These are phyloP conservation scores for Drosophila arawakana DNA, from an alignment of 1,140 invertebrate genomes.

Conservation along the genomic window DNA sequence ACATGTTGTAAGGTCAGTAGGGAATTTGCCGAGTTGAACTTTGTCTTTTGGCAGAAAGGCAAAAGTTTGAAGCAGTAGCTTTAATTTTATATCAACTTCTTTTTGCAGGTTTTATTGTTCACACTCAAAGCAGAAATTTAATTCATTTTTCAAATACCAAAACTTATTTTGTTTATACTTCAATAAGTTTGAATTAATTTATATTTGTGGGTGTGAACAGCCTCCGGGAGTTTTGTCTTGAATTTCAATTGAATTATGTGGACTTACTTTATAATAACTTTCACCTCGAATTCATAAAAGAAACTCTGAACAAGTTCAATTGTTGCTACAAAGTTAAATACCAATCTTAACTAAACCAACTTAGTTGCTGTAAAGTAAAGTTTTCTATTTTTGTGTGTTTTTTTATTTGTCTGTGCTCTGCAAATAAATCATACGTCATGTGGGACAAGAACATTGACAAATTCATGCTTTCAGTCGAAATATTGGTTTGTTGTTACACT, in stretches of 20 bases:
- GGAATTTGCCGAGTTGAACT: slow-evolving; percentile 34
- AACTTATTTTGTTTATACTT: slow-evolving; percentile 18
- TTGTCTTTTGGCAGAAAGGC: slow-evolving; percentile 26
- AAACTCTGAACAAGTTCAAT: background rate
- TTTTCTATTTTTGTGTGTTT: background rate
- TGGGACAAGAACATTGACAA: slow-evolving; percentile 38
- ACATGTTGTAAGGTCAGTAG: slow-evolving; percentile 26
- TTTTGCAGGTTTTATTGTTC: slow-evolving; percentile 23
- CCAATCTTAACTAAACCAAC: background rate
- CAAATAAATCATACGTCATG: slow-evolving; percentile 31
- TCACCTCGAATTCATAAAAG: slow-evolving; percentile 7
- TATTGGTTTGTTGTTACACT: slow-evolving; percentile 24
- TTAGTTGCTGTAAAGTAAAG: background rate
- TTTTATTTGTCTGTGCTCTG: background rate
- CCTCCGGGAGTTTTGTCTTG: background rate
- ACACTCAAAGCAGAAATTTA: slow-evolving; percentile 13
- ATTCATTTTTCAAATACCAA: slow-evolving; percentile 25
- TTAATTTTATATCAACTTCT: slow-evolving; percentile 29
- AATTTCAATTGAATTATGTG: background rate
- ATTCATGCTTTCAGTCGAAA: slow-evolving; percentile 21
- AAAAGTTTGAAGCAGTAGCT: slow-evolving; percentile 42
- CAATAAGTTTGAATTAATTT: slow-evolving; percentile 22
- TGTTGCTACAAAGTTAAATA: background rate
- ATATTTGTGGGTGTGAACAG: slow-evolving; percentile 4
- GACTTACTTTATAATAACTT: slow-evolving; percentile 1